A percentile compares a stretch with the other conserved stretches of the same genome.
Evolutionary conservation across 2,113 vertebrate species (phyloP).

Genomic region (Rhinoptilus africanus): DNA sequence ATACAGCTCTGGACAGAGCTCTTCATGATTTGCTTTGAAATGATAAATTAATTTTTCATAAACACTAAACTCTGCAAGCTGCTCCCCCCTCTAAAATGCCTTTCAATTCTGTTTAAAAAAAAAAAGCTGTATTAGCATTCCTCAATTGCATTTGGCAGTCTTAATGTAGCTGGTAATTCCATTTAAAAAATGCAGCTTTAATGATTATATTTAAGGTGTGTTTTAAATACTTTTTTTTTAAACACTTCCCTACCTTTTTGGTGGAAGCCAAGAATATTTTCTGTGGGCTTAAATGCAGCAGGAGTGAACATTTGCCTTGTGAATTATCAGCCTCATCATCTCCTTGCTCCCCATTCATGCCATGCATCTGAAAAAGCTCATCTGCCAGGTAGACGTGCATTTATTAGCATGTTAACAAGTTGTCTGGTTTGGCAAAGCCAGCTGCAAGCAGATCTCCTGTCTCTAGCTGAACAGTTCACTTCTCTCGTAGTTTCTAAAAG

Average conservation of each 20-base stretch:
- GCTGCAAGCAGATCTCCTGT: neutral
- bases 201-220: neutral
- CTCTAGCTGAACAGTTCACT: neutral
- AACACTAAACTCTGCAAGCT: neutral
- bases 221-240: neutral
- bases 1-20: neutral
- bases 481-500: neutral
- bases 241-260: neutral
- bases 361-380: neutral
- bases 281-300: neutral
- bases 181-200: neutral
- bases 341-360: neutral
- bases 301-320: neutral
- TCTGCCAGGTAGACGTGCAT: neutral
- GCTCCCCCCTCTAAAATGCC: neutral
- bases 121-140: neutral
- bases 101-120: slow-evolving; percentile 18
- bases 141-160: neutral
- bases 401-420: slow-evolving; percentile 38
- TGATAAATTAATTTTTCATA: neutral
- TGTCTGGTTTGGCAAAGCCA: neutral
- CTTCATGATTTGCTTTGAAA: slow-evolving; percentile 17
- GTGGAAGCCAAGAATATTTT: neutral
- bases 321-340: neutral
- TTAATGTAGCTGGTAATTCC: neutral